Percentiles rank a stretch among this genome's conserved stretches.
These are phyloP conservation scores for Pitta sordida DNA, from an alignment of 2,113 vertebrate genomes.

Conservation along the genomic window DNA sequence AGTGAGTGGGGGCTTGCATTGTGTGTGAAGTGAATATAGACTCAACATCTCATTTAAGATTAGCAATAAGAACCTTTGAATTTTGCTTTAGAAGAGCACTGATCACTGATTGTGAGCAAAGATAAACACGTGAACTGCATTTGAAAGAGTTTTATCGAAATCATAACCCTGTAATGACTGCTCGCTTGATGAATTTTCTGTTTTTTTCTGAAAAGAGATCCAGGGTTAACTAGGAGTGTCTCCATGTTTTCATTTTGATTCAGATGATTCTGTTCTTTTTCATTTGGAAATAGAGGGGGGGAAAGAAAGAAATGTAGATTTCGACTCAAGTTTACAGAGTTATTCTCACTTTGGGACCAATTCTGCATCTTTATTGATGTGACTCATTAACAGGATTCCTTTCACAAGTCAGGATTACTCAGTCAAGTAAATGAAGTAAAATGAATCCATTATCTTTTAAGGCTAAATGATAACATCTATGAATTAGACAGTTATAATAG, in stretches of 20 bases:
- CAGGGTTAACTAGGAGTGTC: neutral
- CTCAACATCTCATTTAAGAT: neutral
- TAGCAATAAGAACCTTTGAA: neutral
- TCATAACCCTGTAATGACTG: neutral
- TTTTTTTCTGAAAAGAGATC: neutral
- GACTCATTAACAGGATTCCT: neutral
- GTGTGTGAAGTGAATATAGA: neutral
- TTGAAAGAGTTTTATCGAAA: neutral
- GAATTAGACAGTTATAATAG: constrained; percentile 9
- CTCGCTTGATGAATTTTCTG: neutral
- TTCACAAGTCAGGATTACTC: neutral
- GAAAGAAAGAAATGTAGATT: neutral
- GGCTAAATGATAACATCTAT: neutral
- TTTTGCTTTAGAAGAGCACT: neutral
- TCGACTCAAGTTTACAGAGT: neutral
- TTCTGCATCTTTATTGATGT: neutral
- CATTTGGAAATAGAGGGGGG: neutral
- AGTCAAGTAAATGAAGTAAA: constrained; percentile 19
- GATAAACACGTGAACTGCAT: neutral
- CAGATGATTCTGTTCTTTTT: neutral
- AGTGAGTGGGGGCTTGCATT: neutral
- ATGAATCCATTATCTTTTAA: constrained; percentile 43
- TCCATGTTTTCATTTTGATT: neutral
- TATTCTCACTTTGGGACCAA: neutral
- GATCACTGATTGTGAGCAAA: neutral